phyloP scores from a whole-genome alignment of 2,888 invertebrate genomes.

The Eumerus sabulonum region DNA sequence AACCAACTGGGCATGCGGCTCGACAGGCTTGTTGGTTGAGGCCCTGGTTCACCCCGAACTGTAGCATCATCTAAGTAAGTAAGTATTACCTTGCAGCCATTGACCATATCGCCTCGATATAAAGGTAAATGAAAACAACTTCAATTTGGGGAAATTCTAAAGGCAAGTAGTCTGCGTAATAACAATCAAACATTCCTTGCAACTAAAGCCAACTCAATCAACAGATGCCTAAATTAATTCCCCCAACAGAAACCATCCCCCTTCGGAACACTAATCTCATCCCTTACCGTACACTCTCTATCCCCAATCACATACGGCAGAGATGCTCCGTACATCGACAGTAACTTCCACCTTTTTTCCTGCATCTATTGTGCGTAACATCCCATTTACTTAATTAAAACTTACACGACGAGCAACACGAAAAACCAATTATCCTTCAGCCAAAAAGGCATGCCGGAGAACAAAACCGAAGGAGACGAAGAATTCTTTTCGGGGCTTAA shows the following conservation, averaged over 20 bases:
- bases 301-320: not conserved
- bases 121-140: no score
- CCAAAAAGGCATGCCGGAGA: slow-evolving; percentile 20
- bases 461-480: slow-evolving; percentile 10
- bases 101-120: no score
- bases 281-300: not conserved
- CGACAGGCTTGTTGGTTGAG: no score
- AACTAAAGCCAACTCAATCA: slow-evolving; percentile 29
- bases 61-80: no score
- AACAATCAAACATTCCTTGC: no score
- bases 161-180: no score
- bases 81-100: no score
- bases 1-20: no score
- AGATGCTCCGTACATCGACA: not conserved
- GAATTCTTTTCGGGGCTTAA: not conserved
- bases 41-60: no score
- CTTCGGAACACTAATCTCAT: not conserved
- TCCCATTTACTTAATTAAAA: slow-evolving; percentile 61
- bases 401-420: slow-evolving; percentile 61
- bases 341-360: slow-evolving; percentile 6
- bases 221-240: slow-evolving; percentile 15
- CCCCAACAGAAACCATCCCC: not conserved
- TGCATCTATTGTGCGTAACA: slow-evolving; percentile 36
- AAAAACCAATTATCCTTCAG: slow-evolving; percentile 56
- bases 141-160: no score